Evolutionary conservation across 2,113 vertebrate species (phyloP).

Genomic region (Pimephales promelas): DNA sequence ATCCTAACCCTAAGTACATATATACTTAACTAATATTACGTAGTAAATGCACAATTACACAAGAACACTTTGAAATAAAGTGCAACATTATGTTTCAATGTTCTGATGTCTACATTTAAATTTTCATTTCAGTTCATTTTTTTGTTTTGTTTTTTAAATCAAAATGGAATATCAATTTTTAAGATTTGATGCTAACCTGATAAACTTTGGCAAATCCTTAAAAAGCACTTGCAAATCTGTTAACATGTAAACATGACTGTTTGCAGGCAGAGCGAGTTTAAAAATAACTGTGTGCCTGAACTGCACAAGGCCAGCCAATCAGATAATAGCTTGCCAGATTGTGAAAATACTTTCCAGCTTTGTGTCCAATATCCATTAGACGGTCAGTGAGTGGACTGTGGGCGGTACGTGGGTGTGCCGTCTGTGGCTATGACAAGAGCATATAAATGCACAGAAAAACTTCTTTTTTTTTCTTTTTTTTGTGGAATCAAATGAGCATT

Average conservation of each 20-base stretch:
- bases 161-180: too few relatives aligned
- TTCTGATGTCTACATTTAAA: background rate
- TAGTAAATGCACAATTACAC: too few relatives aligned
- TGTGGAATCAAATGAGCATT: background rate
- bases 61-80: too few relatives aligned
- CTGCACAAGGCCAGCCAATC: background rate
- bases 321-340: slow-evolving; percentile 11
- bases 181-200: too few relatives aligned
- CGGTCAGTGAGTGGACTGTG: background rate
- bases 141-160: background rate
- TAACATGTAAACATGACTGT: background rate
- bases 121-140: background rate
- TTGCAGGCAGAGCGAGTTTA: background rate
- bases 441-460: background rate
- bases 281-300: background rate
- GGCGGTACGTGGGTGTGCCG: background rate
- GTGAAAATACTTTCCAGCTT: slow-evolving; percentile 3
- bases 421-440: slow-evolving; percentile 11
- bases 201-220: background rate
- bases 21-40: too few relatives aligned
- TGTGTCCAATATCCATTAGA: background rate
- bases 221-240: background rate
- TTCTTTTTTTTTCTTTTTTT: background rate
- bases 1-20: too few relatives aligned
- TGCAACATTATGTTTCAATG: too few relatives aligned